These are phyloP conservation scores for Platysternon megacephalum DNA, from an alignment of 2,113 vertebrate genomes.

Conservation along the genomic window DNA sequence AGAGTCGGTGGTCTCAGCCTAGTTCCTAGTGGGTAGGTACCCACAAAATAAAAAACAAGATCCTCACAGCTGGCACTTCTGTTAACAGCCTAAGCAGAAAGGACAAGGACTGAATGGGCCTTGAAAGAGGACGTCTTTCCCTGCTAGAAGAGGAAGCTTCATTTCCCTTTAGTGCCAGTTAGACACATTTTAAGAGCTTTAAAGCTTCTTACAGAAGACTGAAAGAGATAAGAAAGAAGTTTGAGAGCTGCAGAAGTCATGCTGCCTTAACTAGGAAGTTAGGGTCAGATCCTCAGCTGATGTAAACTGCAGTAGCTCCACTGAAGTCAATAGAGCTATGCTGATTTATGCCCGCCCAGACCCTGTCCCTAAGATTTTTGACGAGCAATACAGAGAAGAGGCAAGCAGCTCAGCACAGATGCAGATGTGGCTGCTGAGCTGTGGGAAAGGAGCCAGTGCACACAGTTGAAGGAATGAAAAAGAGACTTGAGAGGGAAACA, in stretches of 20 bases:
- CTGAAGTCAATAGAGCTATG: fast-evolving
- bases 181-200: conserved; percentile 37
- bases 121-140: neutral
- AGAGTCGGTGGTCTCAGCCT: conserved; percentile 7
- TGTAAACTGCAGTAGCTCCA: neutral
- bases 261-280: neutral
- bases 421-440: fast-evolving
- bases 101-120: conserved; percentile 33
- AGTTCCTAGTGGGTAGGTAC: neutral
- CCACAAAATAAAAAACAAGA: neutral
- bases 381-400: neutral
- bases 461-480: neutral
- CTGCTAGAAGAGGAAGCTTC: neutral
- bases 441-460: neutral
- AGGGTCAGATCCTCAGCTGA: neutral
- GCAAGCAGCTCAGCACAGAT: neutral
- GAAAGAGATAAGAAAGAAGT: neutral
- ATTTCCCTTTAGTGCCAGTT: conserved; percentile 28
- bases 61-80: neutral
- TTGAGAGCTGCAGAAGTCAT: neutral
- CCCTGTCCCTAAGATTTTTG: neutral
- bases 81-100: conserved; percentile 23
- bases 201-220: conserved; percentile 4
- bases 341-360: fast-evolving
- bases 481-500: neutral